Conservation (phyloP, 2,797 vertebrate genomes). For the Ataeniobius toweri region DNA sequence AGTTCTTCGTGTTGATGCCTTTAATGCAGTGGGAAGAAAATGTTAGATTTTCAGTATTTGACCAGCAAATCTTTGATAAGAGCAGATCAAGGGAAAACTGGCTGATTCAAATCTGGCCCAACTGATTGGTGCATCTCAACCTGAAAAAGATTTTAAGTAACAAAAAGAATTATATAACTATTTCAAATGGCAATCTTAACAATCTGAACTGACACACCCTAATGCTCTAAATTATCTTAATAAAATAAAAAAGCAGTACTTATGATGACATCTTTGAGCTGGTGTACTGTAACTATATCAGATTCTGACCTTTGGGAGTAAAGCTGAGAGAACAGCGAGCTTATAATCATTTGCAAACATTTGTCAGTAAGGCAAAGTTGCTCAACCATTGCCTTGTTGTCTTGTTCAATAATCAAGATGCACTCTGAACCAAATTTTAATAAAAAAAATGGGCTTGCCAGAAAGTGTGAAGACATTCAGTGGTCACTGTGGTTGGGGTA, state of each 20-base stretch:
- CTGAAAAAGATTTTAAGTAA: not conserved
- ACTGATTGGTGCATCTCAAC: not conserved
- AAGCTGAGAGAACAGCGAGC: not conserved
- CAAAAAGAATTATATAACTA: not conserved
- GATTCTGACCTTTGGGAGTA: not conserved
- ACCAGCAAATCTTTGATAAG: not conserved
- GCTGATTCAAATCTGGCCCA: not conserved
- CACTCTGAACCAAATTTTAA: constrained; percentile 1
- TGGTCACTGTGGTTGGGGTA: not conserved
- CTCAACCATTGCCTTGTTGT: not conserved
- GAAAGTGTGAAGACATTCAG: constrained; percentile 8
- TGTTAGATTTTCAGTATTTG: not conserved
- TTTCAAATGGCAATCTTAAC: not conserved
- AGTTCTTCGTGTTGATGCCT: not conserved
- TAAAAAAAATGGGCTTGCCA: not conserved
- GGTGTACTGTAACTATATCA: not conserved
- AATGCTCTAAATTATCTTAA: not conserved
- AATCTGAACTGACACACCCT: not conserved
- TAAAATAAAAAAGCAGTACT: not conserved
- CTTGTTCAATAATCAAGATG: not conserved
- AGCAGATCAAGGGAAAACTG: not conserved
- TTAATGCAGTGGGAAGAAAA: too few relatives aligned
- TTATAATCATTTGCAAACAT: not conserved
- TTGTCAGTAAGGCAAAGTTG: not conserved
- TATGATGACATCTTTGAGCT: not conserved